Evolutionary conservation across 2,113 vertebrate genomes (phyloP).

Genomic region (Sakesphorus luctuosus): DNA sequence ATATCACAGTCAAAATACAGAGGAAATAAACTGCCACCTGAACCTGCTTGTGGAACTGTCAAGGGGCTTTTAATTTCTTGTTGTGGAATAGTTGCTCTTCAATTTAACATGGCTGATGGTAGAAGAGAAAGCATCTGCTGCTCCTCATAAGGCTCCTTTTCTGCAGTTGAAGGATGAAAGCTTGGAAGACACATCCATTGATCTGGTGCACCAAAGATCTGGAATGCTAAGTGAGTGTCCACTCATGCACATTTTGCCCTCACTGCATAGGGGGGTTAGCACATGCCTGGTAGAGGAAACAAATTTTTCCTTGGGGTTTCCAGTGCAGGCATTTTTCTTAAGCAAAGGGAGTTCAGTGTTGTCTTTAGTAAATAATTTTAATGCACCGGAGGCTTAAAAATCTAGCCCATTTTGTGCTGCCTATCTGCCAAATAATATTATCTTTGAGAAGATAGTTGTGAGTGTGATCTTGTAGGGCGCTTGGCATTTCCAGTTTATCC

Average conservation of each 20-base stretch:
- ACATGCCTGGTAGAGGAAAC: background rate
- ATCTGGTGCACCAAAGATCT: background rate
- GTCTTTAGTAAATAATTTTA: background rate
- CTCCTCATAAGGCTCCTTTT: background rate
- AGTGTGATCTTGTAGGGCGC: background rate
- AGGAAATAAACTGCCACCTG: background rate
- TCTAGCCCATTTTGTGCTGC: background rate
- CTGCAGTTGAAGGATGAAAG: background rate
- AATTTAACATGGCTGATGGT: background rate
- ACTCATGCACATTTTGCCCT: fast-evolving
- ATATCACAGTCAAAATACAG: background rate
- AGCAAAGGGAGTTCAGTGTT: background rate
- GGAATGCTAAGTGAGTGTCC: background rate
- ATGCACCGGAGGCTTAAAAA: background rate
- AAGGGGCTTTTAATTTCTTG: background rate
- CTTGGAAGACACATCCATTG: background rate
- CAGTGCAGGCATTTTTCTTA: background rate
- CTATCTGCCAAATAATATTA: background rate
- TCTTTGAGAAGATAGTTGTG: background rate
- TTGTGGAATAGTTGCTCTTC: background rate
- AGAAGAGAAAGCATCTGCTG: background rate
- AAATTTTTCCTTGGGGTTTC: background rate
- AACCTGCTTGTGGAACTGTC: background rate
- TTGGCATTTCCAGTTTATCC: background rate
- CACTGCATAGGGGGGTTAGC: background rate